These are phyloP conservation scores for Drepanosiphum platanoidis DNA, from an alignment of 2,888 invertebrate genomes.

Conservation along the genomic window DNA sequence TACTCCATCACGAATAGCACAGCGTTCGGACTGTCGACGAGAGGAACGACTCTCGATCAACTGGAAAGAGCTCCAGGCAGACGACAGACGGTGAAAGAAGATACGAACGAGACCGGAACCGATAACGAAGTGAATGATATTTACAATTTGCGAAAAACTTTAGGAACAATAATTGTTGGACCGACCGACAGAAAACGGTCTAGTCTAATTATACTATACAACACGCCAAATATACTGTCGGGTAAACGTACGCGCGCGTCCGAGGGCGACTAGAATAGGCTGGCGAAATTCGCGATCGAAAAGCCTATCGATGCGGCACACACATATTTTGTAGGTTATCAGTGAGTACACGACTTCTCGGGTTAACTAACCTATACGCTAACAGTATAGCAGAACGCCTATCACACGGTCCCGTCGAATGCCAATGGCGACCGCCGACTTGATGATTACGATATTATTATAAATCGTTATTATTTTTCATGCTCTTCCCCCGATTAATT, in stretches of 20 bases:
- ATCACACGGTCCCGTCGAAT: conserved; percentile 39
- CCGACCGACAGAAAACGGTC: not conserved
- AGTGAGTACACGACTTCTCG: conserved; percentile 46
- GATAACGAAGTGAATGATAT: not conserved
- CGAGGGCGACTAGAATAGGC: not conserved
- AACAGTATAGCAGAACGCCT: conserved; percentile 13
- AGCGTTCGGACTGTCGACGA: not conserved
- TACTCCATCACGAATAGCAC: not conserved
- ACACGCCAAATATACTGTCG: not conserved
- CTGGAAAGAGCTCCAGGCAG: too few relatives aligned
- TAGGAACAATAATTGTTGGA: too few relatives aligned
- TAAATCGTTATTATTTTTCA: not conserved
- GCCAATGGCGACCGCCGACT: conserved; percentile 53
- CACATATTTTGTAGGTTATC: conserved; percentile 61
- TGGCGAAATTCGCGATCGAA: conserved; percentile 4
- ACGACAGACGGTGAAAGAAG: too few relatives aligned
- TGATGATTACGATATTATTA: not conserved
- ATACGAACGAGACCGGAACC: too few relatives aligned
- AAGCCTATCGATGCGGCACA: conserved; percentile 26
- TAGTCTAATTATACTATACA: conserved; percentile 5
- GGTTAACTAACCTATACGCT: conserved; percentile 58
- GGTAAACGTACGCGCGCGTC: not conserved
- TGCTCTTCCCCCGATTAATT: not conserved
- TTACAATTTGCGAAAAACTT: not conserved
- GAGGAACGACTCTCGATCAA: too few relatives aligned